Base-by-base conservation (phyloP, 2,113 vertebrate genomes). In the Oncorhynchus gorbuscha region DNA sequence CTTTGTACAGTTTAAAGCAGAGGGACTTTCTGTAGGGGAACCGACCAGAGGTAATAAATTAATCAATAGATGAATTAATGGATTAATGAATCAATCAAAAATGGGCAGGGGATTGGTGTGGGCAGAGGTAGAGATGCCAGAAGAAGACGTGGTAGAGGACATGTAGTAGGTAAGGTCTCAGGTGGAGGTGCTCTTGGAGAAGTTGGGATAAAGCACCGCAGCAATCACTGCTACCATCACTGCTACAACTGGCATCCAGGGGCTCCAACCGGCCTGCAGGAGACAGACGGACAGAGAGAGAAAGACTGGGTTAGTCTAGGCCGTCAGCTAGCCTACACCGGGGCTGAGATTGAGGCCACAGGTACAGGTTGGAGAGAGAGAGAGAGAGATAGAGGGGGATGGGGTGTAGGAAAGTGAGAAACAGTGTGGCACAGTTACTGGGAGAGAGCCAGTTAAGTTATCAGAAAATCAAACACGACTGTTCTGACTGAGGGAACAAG, bases 191-290 rank as follows among this genome's bases (percentile, higher is more conserved):
- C 95, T 97, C 95, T 95, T 98, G 93, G 95, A 95, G 86, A 98
- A 89, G 91, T 95, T 96, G 80, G 97, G 96, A 89, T 97, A 99
- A 93, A 98, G 95, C 94, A 98, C 93, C 78, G 96, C 95, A 80
- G 96, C 96, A 82, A 96, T 97, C 90, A 97, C 96, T 79, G 95
- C 97, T 78, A 97, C 97, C 95, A 99, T 95, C 93, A 96, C 96
- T 81, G 96, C 97, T 89, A 98, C 93, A 94, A 97, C 93, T 91
- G 97, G 97, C 95, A 98, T 96, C 98, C 98, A 99, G 94, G 96
- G 95, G 81, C 92, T 89, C 96, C 97, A 98, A 92, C 94, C 94
- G 90, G 93, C 97, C 98, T 99, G 95, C 91, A 86, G 39, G 39
- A 45, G 39, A 11, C 5, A 51, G 12, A 51, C 0, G 14, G 49